Evolutionary conservation across 1,140 invertebrate species (phyloP).

Genomic region (Tribolium madens): DNA sequence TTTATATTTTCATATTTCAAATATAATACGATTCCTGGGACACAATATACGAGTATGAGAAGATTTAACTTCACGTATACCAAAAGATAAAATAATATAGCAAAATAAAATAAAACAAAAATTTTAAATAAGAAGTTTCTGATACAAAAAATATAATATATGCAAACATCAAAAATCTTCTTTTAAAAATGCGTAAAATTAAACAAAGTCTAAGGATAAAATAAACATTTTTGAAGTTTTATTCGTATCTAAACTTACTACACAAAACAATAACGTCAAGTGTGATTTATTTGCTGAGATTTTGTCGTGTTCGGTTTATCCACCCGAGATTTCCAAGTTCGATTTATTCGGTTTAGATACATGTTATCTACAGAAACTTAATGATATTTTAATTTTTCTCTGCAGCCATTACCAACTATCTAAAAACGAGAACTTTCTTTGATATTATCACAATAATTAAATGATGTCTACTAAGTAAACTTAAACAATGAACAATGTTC

Average conservation of each 20-base stretch:
- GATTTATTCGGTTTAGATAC: background rate
- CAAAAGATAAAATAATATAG: too few species aligned
- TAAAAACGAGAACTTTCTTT: background rate
- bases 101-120: too few species aligned
- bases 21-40: too few species aligned
- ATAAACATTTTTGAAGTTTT: too few species aligned
- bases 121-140: too few species aligned
- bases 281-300: background rate
- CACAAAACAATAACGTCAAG: background rate
- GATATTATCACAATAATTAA: background rate
- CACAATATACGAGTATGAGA: too few species aligned
- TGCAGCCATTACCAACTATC: background rate
- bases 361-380: background rate
- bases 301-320: background rate
- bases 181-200: too few species aligned
- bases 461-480: slow-evolving; percentile 19
- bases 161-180: too few species aligned
- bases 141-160: too few species aligned
- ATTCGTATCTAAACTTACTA: background rate
- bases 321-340: background rate
- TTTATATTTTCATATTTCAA: too few species aligned
- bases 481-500: slow-evolving; percentile 39
- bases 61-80: too few species aligned
- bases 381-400: background rate
- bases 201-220: too few species aligned